Base-by-base conservation (phyloP, 2,888 invertebrate species). In the Hermaeophaga mercurialis region DNA sequence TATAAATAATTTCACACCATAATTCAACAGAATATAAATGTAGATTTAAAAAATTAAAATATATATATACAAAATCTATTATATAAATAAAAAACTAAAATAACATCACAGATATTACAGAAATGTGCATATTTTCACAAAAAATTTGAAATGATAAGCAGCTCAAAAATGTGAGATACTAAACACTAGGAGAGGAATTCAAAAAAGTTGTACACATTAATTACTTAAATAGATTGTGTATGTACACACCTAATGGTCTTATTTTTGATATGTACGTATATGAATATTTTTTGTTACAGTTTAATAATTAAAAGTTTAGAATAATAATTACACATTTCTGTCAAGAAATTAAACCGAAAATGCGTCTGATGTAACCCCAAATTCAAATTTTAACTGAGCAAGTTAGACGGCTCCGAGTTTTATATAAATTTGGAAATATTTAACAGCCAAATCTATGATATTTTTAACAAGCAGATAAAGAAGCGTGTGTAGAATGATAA, bases 61-160 rank as follows among this genome's bases (percentile, higher is more conserved):
- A 12, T 39, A 46, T 47, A 43, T 41, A 53, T 47, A 56, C 41
- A 47, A 55, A 52, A 44, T 46, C 28, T 43, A 41, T 15, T 45
- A 47, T 54, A 63, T 57, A 61, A 62, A 63, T 57, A 61, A 62
- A 45, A 59, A 59, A 52, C 56, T 54, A 65, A 66, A 61, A 57
- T 62, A 63, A 64, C 56, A 67, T 69, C 65, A 66, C 67, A 67
- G 65, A 65, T 60, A 58, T 54, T 64, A 65, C 65, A 67, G 64
- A 66, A 68, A 67, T 67, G 62, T 70, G 68, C 66, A 54, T 24
- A 24, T 24, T 24, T 43, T 24, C 24, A 9, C 12, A 12, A 14
- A 24, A 41, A 41, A 43, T 41, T n/a, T n/a, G n/a, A n/a, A n/a
- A n/a, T n/a, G n/a, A n/a, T n/a, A n/a, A n/a, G n/a, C n/a, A n/a